Base-by-base conservation (phyloP, 1,140 invertebrate species). In the Drosophila biarmipes region DNA sequence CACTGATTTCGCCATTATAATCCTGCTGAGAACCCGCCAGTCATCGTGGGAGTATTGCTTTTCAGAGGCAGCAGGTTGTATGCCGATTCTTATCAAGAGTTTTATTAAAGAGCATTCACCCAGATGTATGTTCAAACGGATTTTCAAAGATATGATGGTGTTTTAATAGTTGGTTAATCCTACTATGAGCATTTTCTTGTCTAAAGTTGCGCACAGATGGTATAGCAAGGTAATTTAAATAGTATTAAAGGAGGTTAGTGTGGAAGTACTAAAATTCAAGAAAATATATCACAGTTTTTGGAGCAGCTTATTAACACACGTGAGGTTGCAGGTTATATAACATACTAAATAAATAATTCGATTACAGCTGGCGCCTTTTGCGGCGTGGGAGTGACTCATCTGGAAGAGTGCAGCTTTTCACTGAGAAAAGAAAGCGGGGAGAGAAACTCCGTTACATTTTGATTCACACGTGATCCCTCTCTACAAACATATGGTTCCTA, bases 21-120 rank as follows among this genome's bases (percentile, higher is more conserved):
- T 29, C 40, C 57, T 45, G 21, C 56, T 37, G 29, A 35, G 45
- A 66, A 67, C 21, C 31, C 4, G 45, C 64, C 10, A 46, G 66
- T 68, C 66, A 68, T 19, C 8, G 0, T 5, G 2, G 27, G 5
- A 29, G 3, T 29, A 29, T 29, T 29, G 27, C 7, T 31, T 43
- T 19, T n/a, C 12, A 56, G 19, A n/a, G 19, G 38, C 27, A 3
- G 19, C 6, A 61, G 34, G n/a, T 17, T 29, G 12, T 31, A 8
- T 4, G 15, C 4, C 10, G 7, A 21, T 27, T 8, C 19, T 34
- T 43, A 64, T 64, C 56, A 45, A 24, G 12, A 5, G 51, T 27
- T 61, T 56, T 53, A 29, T 37, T 56, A 5, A 29, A 15, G 45
- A 46, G n/a, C 45, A 48, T 27, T 48, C 11, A 29, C 24, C 6